Evolutionary conservation across 2,797 vertebrate genomes (phyloP).

Genomic region (Argentina silus): DNA sequence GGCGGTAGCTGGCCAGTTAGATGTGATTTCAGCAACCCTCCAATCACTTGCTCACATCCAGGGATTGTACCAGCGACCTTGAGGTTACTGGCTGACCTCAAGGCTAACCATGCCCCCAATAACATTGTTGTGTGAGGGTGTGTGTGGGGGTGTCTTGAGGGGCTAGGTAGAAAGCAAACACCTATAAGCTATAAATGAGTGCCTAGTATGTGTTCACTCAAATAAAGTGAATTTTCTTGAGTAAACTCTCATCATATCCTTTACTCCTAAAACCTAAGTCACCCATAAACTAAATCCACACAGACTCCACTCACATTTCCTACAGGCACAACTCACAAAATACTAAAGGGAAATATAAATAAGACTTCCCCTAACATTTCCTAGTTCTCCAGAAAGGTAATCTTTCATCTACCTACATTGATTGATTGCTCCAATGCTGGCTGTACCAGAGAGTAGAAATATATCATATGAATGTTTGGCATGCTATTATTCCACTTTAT

Average conservation of each 20-base stretch:
- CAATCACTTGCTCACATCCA: too few relatives aligned
- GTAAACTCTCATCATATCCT: background rate
- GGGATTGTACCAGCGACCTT: too few relatives aligned
- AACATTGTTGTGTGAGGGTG: too few relatives aligned
- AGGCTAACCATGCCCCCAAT: too few relatives aligned
- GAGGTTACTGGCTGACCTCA: too few relatives aligned
- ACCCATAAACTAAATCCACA: background rate
- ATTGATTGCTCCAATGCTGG: slow-evolving; percentile 44
- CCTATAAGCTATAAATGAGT: too few relatives aligned
- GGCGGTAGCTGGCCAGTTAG: too few relatives aligned
- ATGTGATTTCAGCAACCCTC: too few relatives aligned
- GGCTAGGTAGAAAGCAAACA: too few relatives aligned
- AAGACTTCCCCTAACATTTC: slow-evolving; percentile 44
- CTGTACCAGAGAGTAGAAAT: slow-evolving; percentile 54
- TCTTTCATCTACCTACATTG: slow-evolving; percentile 46
- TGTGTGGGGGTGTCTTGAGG: too few relatives aligned
- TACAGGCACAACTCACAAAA: background rate
- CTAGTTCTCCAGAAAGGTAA: slow-evolving; percentile 47
- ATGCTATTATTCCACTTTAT: slow-evolving; percentile 65
- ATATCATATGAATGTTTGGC: slow-evolving; percentile 61
- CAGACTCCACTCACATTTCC: background rate
- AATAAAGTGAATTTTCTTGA: background rate
- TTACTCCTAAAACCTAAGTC: background rate
- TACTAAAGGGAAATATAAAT: slow-evolving; percentile 41
- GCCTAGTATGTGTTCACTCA: too few relatives aligned